Evolutionary conservation across 64 coral and sea anemone genomes (phyloP), one percentile per base, ranked within the genome.

Genomic region (Montipora efflorescens): DNA sequence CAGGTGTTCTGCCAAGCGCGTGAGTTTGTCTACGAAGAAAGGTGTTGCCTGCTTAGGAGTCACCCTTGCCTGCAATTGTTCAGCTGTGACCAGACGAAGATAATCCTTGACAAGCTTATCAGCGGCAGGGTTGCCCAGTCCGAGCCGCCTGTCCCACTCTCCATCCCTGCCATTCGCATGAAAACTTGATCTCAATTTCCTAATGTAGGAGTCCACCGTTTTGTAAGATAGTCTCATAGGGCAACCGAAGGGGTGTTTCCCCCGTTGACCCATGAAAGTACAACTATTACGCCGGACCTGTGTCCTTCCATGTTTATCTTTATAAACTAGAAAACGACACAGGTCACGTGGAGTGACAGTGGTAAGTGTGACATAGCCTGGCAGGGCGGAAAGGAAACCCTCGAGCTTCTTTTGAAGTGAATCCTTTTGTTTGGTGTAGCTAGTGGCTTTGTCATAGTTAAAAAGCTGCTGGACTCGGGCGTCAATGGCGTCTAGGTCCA

Each of bases 31-130:
- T 52, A 80, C 48, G 55, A 80, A 80, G 55, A 80, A 80, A 16
- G 78, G 25, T 48, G 46, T 80, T 10, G 78, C 78, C 44, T 80
- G 78, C 20, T 80, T 80, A 13, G 78, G 78, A 18, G 78, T 80
- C 28, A 80, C 55, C 28, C 82, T 67, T 57, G 2, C 2, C 52
- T 55, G 52, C 52, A 55, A 55, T 55, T 55, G 52, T 55, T 55
- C 52, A 55, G 52, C 82, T 16, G 76, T 69, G 10, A 91, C 78
- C 23, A 91, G 77, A 11, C 89, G 50, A 3, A 91, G 49, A 48
- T 80, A 80, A 44, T 91, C 89, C 43, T 91, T 91, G 13, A 91
- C 55, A 25, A 50, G 69, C 58, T 91, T 91, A 62, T 91, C 89
- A 12, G 89, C 89, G 18, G 89, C 89, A 23, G 89, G 89, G 43